Evolutionary conservation across 1,140 invertebrate genomes (phyloP).

Genomic region (Cataglyphis hispanica): DNA sequence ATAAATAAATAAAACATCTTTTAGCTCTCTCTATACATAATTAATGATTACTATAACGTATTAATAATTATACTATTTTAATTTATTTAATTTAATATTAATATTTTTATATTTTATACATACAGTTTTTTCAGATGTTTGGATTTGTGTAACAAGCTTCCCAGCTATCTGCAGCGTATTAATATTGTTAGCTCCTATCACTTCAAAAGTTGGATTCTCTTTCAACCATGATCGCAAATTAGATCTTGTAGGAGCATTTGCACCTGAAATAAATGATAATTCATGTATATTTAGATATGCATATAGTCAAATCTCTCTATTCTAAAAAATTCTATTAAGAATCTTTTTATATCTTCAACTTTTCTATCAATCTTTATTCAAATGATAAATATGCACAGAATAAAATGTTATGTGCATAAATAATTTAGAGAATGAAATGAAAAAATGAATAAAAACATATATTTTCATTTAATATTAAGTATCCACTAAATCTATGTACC

Average conservation of each 20-base stretch:
- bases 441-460: background rate
- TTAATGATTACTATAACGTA: too few relatives aligned
- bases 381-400: background rate
- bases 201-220: conserved; percentile 94
- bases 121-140: conserved; percentile 71
- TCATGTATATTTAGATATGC: background rate
- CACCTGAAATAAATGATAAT: conserved; percentile 85
- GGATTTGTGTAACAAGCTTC: conserved; percentile 80
- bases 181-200: conserved; percentile 89
- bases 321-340: background rate
- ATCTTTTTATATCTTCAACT: background rate
- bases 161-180: conserved; percentile 85
- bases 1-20: too few relatives aligned
- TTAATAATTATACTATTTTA: conserved; percentile 22
- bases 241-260: conserved; percentile 92
- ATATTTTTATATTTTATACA: conserved; percentile 21
- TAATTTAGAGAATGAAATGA: background rate
- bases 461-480: background rate
- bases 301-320: background rate
- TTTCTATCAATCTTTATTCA: background rate
- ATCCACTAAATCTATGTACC: conserved; percentile 77
- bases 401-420: background rate
- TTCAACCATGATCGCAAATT: conserved; percentile 94
- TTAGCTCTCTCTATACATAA: background rate
- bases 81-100: background rate